Evolutionary conservation across 2,888 invertebrate genomes (phyloP).

Genomic region (Papilio demoleus): DNA sequence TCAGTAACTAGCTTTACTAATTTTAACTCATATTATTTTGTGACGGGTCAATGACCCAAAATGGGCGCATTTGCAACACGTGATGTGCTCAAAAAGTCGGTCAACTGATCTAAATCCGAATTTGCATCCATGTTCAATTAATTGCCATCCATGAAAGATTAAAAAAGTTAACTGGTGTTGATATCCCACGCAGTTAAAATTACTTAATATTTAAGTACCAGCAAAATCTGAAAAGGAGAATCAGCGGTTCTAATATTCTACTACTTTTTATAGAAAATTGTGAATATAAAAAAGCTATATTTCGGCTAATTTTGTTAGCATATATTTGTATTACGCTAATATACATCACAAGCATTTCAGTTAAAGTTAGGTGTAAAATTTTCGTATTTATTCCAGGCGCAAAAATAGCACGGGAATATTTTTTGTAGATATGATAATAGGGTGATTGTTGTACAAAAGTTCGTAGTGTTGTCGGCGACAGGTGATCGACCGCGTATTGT

Average conservation of each 20-base stretch:
- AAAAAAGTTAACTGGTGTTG: not conserved
- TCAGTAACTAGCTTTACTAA: conserved; percentile 55
- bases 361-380: not conserved
- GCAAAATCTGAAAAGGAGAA: too few species aligned
- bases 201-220: too few species aligned
- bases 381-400: conserved; percentile 20
- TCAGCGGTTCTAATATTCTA: too few species aligned
- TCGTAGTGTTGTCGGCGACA: conserved; percentile 49
- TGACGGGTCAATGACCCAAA: conserved; percentile 55
- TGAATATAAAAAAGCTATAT: not conserved
- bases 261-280: not conserved
- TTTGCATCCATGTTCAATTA: conserved; percentile 7
- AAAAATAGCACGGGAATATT: conserved; percentile 37
- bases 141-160: not conserved
- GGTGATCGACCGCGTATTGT: conserved; percentile 78
- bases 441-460: conserved; percentile 43
- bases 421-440: conserved; percentile 40
- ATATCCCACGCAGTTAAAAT: too few species aligned
- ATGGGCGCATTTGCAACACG: conserved; percentile 47
- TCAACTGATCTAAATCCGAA: conserved; percentile 31
- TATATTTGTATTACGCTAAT: too few species aligned
- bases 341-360: not conserved
- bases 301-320: not conserved
- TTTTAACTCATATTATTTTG: conserved; percentile 48
- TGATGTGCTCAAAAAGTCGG: conserved; percentile 37